These are phyloP conservation scores for Campylomormyrus numenius DNA, from an alignment of 2,113 vertebrate genomes.

Conservation along the genomic window DNA sequence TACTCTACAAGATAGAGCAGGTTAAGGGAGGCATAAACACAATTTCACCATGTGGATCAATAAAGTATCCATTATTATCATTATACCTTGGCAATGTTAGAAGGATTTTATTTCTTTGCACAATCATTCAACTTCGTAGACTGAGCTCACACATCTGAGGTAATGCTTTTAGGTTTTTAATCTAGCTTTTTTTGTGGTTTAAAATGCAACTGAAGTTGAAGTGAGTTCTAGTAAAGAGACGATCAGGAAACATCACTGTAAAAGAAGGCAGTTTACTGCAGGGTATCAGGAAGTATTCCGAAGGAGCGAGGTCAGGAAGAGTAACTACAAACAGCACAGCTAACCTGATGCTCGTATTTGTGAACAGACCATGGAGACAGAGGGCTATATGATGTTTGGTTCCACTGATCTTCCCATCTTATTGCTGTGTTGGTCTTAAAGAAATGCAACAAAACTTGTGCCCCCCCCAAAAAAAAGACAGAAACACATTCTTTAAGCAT, in stretches of 20 bases:
- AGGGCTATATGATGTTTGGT: background rate
- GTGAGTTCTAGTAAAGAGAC: background rate
- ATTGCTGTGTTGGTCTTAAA: background rate
- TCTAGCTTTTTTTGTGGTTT: background rate
- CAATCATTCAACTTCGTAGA: background rate
- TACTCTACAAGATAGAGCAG: too few species aligned
- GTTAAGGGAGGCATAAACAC: too few species aligned
- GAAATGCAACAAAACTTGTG: background rate
- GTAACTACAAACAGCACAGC: background rate
- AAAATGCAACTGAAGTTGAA: background rate
- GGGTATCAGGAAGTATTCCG: background rate
- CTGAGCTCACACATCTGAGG: background rate
- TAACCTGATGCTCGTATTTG: background rate
- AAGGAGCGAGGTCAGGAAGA: background rate
- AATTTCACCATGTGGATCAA: too few species aligned
- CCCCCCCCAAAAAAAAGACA: background rate
- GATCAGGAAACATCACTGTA: background rate
- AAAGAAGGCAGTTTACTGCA: background rate
- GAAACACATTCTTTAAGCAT: background rate
- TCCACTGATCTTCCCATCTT: background rate
- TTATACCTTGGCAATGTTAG: background rate
- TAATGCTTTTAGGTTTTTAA: background rate
- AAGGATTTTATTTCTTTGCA: background rate
- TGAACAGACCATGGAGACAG: background rate
- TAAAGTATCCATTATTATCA: too few species aligned